Evolutionary conservation across 2,113 vertebrate species (phyloP), one percentile per base, ranked within the genome.

Genomic region (Tympanuchus pallidicinctus): DNA sequence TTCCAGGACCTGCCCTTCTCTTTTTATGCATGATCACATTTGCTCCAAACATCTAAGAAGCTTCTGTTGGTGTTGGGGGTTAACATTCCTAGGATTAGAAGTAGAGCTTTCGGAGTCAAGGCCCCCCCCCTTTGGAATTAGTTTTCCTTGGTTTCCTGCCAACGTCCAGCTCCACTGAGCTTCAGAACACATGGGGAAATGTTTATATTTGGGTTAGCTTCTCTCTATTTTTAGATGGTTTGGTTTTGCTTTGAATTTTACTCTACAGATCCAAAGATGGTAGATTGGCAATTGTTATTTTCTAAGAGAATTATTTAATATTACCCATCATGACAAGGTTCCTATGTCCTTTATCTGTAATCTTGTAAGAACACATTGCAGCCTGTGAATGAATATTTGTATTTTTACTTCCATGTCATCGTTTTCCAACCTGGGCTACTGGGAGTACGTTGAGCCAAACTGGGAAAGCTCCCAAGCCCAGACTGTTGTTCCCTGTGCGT

Each of bases 121-220:
- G 54, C 34, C 81, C 50, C 63, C 36, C 48, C 80, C 71, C 56
- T 87, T 38, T 84, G 73, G 82, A 93, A 94, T 94, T 78, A 93
- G 38, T 83, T 91, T 92, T 81, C 15, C 28, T 89, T 95, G 85
- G 38, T 90, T 64, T 14, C 81, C 63, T 92, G 91, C 82, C 94
- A 92, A 20, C 19, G 63, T 73, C 88, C 90, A 82, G 66, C 40
- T 91, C 73, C 63, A 82, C 67, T 87, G 85, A 89, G 60, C 77
- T 89, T 88, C 72, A 73, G 59, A 64, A 50, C 30, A 57, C 28
- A 17, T 84, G 63, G 63, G 25, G 42, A 93, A 82, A 88, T 76
- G 56, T 80, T 92, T 69, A 25, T 86, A 72, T 88, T 88, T 88
- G 65, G 52, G 67, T 93, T 91, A 82, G 18, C 60, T 92, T 91